These are phyloP conservation scores for Vanessa tameamea DNA, from an alignment of 1,140 invertebrate genomes.

Conservation along the genomic window DNA sequence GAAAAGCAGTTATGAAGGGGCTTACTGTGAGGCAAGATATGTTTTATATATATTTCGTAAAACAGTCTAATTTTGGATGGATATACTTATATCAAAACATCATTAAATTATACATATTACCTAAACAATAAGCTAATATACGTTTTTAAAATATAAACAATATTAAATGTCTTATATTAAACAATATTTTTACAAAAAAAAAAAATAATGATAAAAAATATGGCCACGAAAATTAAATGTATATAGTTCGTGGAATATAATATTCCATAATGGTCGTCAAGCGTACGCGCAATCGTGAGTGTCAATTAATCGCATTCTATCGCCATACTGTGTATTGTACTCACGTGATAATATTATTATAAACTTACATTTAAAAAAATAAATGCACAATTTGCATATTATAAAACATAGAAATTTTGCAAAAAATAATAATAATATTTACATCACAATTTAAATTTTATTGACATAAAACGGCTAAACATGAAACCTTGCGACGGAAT, in stretches of 20 bases:
- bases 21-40: constrained; percentile 39
- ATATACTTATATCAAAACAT: constrained; percentile 17
- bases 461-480: not conserved
- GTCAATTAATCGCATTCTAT: not conserved
- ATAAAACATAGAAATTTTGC: constrained; percentile 23
- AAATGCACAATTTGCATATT: constrained; percentile 32
- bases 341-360: not conserved
- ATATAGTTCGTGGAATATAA: constrained; percentile 5
- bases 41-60: constrained; percentile 21
- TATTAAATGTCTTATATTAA: constrained; percentile 10
- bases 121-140: constrained; percentile 11
- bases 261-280: not conserved
- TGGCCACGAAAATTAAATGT: constrained; percentile 24
- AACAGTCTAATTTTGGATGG: constrained; percentile 27
- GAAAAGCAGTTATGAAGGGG: constrained; percentile 20
- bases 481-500: not conserved
- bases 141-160: constrained; percentile 7
- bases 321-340: not conserved
- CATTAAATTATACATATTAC: constrained; percentile 21
- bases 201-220: constrained; percentile 18
- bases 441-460: constrained; percentile 9
- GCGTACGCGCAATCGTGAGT: not conserved
- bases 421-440: constrained; percentile 33
- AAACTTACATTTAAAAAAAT: constrained; percentile 30
- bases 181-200: constrained; percentile 23